phyloP scores from a whole-genome alignment of 2,888 invertebrate genomes.

The Plagodis dolabraria region DNA sequence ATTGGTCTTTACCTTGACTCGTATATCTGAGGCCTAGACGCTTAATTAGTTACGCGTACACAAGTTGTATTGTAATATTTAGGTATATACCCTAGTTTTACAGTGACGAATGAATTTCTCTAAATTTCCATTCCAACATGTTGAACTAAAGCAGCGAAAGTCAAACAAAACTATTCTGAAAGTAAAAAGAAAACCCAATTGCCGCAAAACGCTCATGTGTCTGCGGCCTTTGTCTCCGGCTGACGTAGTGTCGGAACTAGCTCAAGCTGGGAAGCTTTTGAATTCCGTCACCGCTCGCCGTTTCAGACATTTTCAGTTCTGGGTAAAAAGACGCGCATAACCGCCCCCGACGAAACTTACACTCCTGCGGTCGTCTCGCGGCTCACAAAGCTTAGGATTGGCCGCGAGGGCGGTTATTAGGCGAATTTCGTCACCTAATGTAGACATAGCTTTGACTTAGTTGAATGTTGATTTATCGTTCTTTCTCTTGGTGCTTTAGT shows the following conservation, averaged over 20 bases:
- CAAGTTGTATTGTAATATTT: too few relatives aligned
- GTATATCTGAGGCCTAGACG: too few relatives aligned
- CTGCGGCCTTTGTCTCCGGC: constrained; percentile 51
- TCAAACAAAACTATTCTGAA: constrained; percentile 27
- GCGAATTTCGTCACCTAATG: constrained; percentile 44
- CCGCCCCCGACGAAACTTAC: constrained; percentile 52
- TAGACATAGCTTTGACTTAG: constrained; percentile 29
- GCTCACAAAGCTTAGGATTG: constrained; percentile 45
- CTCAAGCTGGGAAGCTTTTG: constrained; percentile 52
- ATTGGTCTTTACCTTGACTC: too few relatives aligned
- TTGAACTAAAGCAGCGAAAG: constrained; percentile 17
- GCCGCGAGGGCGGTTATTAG: constrained; percentile 38
- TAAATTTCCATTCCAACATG: constrained; percentile 3
- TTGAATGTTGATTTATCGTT: constrained; percentile 1
- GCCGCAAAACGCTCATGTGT: constrained; percentile 41
- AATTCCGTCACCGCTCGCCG: constrained; percentile 53
- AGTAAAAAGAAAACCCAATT: constrained; percentile 41
- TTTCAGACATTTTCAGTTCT: constrained; percentile 47
- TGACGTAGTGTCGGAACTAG: constrained; percentile 49
- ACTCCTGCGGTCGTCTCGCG: constrained; percentile 48
- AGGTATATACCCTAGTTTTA: too few relatives aligned
- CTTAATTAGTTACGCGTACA: too few relatives aligned
- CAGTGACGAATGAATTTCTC: too few relatives aligned
- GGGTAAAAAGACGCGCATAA: constrained; percentile 57
- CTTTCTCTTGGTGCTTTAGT: neutral